Percentiles rank a stretch among this genome's conserved stretches.
These are phyloP conservation scores for Todiramphus saurophagus DNA, from an alignment of 2,113 vertebrate genomes.

Conservation along the genomic window DNA sequence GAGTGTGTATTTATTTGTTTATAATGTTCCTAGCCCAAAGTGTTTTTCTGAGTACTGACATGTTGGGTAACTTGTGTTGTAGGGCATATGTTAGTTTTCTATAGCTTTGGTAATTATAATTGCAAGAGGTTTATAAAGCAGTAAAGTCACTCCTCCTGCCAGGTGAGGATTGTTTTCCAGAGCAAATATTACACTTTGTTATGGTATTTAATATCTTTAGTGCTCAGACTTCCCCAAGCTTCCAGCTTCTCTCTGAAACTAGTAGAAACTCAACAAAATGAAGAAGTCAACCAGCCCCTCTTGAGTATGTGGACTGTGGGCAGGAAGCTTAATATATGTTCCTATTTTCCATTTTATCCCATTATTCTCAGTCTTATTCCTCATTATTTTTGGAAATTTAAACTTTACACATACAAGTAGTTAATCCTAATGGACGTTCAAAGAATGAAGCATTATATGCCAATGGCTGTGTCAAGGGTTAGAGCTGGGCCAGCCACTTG, in stretches of 20 bases:
- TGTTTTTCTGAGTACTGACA: not conserved
- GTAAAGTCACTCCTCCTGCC: not conserved
- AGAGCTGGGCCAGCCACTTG: too few species aligned
- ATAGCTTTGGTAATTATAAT: not conserved
- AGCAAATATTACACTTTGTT: not conserved
- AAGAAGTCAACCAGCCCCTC: not conserved
- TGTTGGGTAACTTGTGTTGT: not conserved
- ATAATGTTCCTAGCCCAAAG: not conserved
- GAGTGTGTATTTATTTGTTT: not conserved
- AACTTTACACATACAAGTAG: not conserved
- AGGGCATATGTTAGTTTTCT: not conserved
- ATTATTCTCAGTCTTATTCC: not conserved
- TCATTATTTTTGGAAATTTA: not conserved
- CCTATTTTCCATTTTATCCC: not conserved
- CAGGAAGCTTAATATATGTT: not conserved
- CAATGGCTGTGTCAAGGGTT: too few species aligned
- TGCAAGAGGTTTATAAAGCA: not conserved
- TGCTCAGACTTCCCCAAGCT: not conserved
- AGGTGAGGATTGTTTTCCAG: not conserved
- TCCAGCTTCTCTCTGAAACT: not conserved
- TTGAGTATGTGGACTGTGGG: accelerated
- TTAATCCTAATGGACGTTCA: not conserved
- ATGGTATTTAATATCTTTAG: not conserved
- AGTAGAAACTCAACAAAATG: not conserved
- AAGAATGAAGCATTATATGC: not conserved